A percentile compares a stretch with the other conserved stretches of the same genome.
Evolutionary conservation across 1,140 invertebrate species (phyloP).

Genomic region (Brachionus rotundiformis): DNA sequence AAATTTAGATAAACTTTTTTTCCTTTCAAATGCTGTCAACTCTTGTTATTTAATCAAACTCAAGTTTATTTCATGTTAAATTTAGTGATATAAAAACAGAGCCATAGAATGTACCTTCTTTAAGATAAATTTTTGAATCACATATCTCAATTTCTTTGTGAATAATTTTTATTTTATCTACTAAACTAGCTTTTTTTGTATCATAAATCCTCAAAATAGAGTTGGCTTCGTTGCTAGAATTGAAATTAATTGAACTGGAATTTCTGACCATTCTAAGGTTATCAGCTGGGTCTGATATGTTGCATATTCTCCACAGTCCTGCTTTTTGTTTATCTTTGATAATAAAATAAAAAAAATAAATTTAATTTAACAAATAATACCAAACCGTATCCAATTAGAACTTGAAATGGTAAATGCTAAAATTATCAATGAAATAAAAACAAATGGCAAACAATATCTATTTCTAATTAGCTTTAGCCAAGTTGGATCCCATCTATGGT

Average conservation of each 20-base stretch:
- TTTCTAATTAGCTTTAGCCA: slow-evolving; percentile 32
- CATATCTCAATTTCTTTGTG: slow-evolving; percentile 25
- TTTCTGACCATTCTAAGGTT: neutral
- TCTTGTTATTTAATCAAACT: too few species aligned
- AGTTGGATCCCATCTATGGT: slow-evolving; percentile 42
- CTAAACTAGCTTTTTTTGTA: neutral
- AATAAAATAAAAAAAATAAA: neutral
- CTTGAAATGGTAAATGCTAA: slow-evolving; percentile 23
- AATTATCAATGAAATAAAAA: slow-evolving; percentile 11
- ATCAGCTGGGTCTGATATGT: neutral
- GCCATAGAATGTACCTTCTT: too few species aligned
- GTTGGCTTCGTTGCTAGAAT: neutral
- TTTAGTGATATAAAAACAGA: too few species aligned
- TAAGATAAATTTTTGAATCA: slow-evolving; percentile 7
- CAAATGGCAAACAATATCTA: slow-evolving; percentile 34
- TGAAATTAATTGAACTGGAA: neutral
- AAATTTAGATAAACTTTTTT: neutral
- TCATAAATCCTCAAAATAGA: neutral
- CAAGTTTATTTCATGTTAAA: too few species aligned
- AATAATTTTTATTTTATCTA: neutral
- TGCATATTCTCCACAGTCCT: slow-evolving; percentile 44
- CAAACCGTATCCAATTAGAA: slow-evolving; percentile 26
- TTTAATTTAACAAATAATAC: neutral
- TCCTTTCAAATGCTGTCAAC: neutral
- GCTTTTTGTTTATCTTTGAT: slow-evolving; percentile 3